Evolutionary conservation across 2,888 invertebrate species (phyloP).

Genomic region (Ophion obscuratus): DNA sequence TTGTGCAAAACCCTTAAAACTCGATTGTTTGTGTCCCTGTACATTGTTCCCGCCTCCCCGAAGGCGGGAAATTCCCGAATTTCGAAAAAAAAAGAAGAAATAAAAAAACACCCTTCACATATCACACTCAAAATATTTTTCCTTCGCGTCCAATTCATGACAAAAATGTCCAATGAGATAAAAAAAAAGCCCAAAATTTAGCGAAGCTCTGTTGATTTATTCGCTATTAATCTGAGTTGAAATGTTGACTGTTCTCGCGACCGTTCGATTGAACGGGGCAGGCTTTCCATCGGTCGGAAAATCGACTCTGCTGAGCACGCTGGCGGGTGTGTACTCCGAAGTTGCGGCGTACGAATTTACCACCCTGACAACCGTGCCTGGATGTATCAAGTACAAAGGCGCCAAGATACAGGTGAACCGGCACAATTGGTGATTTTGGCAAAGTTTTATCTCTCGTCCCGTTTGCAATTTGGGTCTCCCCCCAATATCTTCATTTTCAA

Average conservation of each 20-base stretch:
- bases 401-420: slow-evolving; percentile 96
- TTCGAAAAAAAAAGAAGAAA: too few species aligned
- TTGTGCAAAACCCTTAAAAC: too few species aligned
- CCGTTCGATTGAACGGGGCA: slow-evolving; percentile 73
- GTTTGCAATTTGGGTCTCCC: neutral
- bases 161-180: too few species aligned
- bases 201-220: too few species aligned
- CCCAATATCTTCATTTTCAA: neutral
- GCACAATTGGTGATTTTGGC: slow-evolving; percentile 13
- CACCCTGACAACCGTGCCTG: slow-evolving; percentile 99
- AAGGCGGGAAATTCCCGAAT: too few species aligned
- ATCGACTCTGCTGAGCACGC: slow-evolving; percentile 97
- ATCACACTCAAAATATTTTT: too few species aligned
- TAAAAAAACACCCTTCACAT: too few species aligned
- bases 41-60: too few species aligned
- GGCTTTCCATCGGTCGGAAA: slow-evolving; percentile 99
- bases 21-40: too few species aligned
- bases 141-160: too few species aligned
- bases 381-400: slow-evolving; percentile 99
- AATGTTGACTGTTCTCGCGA: neutral
- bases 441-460: slow-evolving; percentile 33
- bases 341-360: slow-evolving; percentile 99
- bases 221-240: neutral
- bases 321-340: slow-evolving; percentile 99
- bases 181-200: too few species aligned